Evolutionary conservation across 64 coral and sea anemone genomes (phyloP), one percentile per base, ranked within the genome.

Genomic region (Stichodactyla mertensii): DNA sequence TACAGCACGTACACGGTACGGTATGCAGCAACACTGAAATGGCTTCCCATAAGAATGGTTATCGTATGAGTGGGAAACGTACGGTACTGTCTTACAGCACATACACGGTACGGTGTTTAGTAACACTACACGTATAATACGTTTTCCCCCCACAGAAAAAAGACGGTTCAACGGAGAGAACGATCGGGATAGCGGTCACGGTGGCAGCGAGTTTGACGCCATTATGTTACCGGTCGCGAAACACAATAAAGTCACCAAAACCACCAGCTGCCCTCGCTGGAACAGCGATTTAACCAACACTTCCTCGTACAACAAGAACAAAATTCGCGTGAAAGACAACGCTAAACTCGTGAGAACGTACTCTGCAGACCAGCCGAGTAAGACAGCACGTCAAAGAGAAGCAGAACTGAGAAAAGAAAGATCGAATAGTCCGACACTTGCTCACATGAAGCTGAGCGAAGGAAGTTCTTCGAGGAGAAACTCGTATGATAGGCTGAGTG

Each of bases 361-460:
- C 16, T 85, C 83, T 8, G 83, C 24, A 0, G 83, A 85, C 13
- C 78, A 81, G 54, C 78, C 78, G 7, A 81, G 16, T 10, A 81
- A 55, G 20, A 55, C 36, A 16, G 52, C 78, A 16, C 6, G 4
- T 5, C 36, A 55, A 53, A 81, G 52, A 86, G 94, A 89, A 28
- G 82, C 62, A 5, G 88, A 87, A 53, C 78, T 79, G 6, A 87
- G 89, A 27, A 87, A 87, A 57, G 94, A 96, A 13, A 54, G 88
- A 23, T 83, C 87, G n/a, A 92, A 90, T 3, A 99, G 93, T 58
- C 96, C 96, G 3, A 94, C 92, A 0, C 87, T 99, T 16, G 96
- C 96, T 31, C 96, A 99, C 86, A 99, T 99, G 96, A 99, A 92
- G 90, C 60, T 99, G 52, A 87, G 91, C 10, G 88, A 92, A 55